phyloP scores from a whole-genome alignment of 2,888 invertebrate genomes.

The Phanerotoma sp. region DNA sequence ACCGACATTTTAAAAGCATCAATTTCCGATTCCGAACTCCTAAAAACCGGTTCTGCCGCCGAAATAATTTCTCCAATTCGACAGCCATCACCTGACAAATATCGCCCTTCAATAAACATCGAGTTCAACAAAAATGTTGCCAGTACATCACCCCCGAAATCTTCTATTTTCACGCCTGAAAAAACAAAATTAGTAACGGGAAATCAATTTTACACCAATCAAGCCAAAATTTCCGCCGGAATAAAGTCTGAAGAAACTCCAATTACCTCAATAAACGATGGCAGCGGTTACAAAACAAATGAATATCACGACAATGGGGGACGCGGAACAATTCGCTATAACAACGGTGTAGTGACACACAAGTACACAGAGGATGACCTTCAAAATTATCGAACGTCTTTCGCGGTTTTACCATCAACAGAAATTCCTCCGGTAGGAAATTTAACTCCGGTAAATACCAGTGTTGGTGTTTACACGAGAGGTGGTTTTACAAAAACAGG shows the following conservation, averaged over 20 bases:
- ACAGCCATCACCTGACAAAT: too few species aligned
- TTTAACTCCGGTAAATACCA: conserved; percentile 1
- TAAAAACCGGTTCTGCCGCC: too few species aligned
- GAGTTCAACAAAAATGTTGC: too few species aligned
- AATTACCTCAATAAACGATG: conserved; percentile 17
- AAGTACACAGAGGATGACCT: conserved; percentile 49
- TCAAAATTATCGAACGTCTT: conserved; percentile 40
- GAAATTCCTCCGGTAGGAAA: conserved; percentile 39
- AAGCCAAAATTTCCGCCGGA: conserved; percentile 1
- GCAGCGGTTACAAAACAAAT: conserved; percentile 43
- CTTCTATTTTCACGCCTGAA: too few species aligned
- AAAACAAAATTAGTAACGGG: too few species aligned
- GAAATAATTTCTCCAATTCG: too few species aligned
- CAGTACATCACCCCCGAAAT: too few species aligned
- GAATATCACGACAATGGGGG: conserved; percentile 48
- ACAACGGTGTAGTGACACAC: conserved; percentile 44
- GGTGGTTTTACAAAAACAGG: conserved; percentile 53
- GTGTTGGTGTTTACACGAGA: conserved; percentile 32
- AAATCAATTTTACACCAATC: conserved; percentile 12
- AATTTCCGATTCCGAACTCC: too few species aligned
- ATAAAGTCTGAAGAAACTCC: conserved; percentile 4
- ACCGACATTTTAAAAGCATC: neutral
- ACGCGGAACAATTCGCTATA: conserved; percentile 46
- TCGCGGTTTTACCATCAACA: conserved; percentile 20
- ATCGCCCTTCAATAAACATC: too few species aligned